Percentiles rank a stretch among this genome's conserved stretches.
Conservation (phyloP, 2,888 invertebrate species). For the Anoncus sp. region DNA sequence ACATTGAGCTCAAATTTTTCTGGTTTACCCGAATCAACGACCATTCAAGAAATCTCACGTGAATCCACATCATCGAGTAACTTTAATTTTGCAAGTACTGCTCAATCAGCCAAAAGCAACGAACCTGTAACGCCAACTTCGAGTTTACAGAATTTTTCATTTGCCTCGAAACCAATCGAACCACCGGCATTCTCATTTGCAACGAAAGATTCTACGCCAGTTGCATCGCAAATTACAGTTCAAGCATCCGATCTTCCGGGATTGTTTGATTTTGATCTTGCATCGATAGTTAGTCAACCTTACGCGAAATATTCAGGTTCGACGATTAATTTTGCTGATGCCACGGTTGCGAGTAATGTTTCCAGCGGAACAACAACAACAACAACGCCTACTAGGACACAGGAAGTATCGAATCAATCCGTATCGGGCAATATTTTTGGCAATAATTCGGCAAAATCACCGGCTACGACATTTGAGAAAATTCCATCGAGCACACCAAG, state of each 20-base stretch:
- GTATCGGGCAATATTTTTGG: constrained; percentile 62
- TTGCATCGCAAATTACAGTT: constrained; percentile 42
- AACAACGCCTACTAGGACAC: constrained; percentile 49
- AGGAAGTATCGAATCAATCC: constrained; percentile 13
- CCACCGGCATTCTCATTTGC: constrained; percentile 60
- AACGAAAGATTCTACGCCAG: constrained; percentile 56
- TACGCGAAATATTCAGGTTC: constrained; percentile 47
- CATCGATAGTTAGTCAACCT: constrained; percentile 24
- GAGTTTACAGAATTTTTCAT: constrained; percentile 67
- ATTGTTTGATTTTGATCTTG: constrained; percentile 64
- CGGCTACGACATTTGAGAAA: constrained; percentile 48
- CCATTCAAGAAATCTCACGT: constrained; percentile 41
- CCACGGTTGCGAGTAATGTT: constrained; percentile 16
- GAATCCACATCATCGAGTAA: constrained; percentile 47
- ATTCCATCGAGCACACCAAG: constrained; percentile 29
- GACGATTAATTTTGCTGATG: constrained; percentile 55
- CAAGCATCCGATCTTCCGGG: constrained; percentile 67
- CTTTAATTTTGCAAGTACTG: constrained; percentile 45
- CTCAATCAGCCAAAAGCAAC: constrained; percentile 55
- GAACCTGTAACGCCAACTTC: constrained; percentile 49
- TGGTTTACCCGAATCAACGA: constrained; percentile 29
- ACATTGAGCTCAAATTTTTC: constrained; percentile 25
- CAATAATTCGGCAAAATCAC: constrained; percentile 63
- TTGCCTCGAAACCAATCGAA: constrained; percentile 68
- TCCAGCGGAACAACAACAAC: constrained; percentile 24